Percentiles rank a stretch among this genome's conserved stretches.
Evolutionary conservation across 2,113 vertebrate genomes (phyloP).

Genomic region (Pseudorasbora parva): DNA sequence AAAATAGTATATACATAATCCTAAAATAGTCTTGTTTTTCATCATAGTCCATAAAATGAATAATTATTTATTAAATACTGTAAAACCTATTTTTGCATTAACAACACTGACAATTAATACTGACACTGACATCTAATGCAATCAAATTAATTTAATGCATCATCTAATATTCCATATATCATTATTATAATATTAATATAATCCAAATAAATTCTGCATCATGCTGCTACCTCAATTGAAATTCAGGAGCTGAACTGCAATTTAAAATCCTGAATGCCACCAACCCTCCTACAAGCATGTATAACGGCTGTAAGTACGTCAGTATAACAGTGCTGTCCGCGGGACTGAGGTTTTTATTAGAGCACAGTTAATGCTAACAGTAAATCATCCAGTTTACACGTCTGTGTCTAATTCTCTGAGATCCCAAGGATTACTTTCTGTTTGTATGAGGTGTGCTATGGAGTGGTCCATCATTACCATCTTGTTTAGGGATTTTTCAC

Average conservation of each 20-base stretch:
- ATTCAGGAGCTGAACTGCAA: neutral
- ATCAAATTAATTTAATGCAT: neutral
- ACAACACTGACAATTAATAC: neutral
- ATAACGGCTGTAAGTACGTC: neutral
- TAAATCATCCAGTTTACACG: constrained; percentile 19
- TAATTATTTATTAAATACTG: neutral
- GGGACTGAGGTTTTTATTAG: neutral
- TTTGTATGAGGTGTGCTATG: neutral
- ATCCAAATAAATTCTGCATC: neutral
- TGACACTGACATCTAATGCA: too few species aligned
- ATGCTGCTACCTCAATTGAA: neutral
- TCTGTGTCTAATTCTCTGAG: constrained; percentile 26
- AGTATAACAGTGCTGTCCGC: neutral
- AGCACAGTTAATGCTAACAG: constrained; percentile 17
- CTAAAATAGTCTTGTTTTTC: neutral
- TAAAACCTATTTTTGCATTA: neutral
- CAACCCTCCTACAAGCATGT: neutral
- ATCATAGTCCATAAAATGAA: neutral
- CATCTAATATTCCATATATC: neutral
- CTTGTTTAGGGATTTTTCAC: neutral
- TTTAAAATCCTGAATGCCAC: neutral
- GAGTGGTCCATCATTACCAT: neutral
- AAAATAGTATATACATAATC: neutral
- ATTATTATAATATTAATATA: neutral
- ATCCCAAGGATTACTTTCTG: neutral